Evolutionary conservation across 2,888 invertebrate genomes (phyloP).

Genomic region (Lymantria monacha): DNA sequence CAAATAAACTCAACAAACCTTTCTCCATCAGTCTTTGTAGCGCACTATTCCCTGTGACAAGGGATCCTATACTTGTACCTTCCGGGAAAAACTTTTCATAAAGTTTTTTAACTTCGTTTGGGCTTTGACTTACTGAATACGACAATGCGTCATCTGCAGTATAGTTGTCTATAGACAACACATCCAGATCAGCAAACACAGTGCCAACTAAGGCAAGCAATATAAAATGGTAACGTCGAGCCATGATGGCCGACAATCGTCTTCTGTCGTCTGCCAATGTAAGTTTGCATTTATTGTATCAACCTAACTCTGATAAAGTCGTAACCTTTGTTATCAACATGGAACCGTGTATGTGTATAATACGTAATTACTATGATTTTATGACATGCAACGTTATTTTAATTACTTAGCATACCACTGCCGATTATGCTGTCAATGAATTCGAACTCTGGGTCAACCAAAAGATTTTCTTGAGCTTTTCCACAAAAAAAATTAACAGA

Average conservation of each 20-base stretch:
- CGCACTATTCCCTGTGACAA: constrained; percentile 3
- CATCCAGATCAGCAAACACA: neutral
- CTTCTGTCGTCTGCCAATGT: no score
- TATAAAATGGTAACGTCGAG: neutral
- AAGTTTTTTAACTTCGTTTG: neutral
- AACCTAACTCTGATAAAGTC: neutral
- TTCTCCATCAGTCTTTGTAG: constrained; percentile 15
- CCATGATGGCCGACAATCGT: neutral
- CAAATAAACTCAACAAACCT: constrained; percentile 15
- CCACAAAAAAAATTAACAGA: no score
- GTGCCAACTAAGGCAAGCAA: neutral
- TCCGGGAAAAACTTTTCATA: neutral
- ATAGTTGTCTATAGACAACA: neutral
- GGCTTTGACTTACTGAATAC: neutral
- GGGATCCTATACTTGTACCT: neutral
- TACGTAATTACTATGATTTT: no score
- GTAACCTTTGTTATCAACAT: neutral
- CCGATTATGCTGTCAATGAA: no score
- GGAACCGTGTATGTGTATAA: no score
- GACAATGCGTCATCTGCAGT: constrained; percentile 2
- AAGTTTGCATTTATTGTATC: neutral
- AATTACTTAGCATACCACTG: no score
- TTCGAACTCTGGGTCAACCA: no score
- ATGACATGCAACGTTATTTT: no score
- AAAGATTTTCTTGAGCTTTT: no score